Base-by-base conservation (phyloP, 2,113 vertebrate species). In the Eolophus roseicapilla region DNA sequence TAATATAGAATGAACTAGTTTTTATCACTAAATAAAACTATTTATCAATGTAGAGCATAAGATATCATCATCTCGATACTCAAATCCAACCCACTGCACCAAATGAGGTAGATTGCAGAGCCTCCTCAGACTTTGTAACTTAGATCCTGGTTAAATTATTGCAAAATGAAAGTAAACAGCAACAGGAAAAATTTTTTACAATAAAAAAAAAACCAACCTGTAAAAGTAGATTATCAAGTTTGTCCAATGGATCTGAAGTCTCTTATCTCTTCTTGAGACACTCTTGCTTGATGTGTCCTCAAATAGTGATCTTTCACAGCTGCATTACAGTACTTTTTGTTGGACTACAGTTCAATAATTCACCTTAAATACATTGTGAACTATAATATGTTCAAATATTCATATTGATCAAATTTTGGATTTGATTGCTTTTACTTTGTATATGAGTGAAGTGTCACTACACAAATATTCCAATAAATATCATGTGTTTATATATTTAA, bases 11-110 rank as follows among this genome's bases (percentile, higher is more conserved):
- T 27, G 35, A 68, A 75, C 3, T 20, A 43, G 7, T 41, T 90
- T 89, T 87, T 92, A 53, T 88, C 90, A 67, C 71, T 50, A 67
- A 95, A 95, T 92, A 52, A 88, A 95, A 24, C 17, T 73, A 37
- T 64, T 73, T 92, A 37, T 63, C 31, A n/a, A 17, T 24, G 9
- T 70, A 27, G 10, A 49, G 3, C 11, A 49, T 14, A 86, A 76
- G 17, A 77, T 7, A 10, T 53, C 3, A 28, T 44, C 28, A 17
- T n/a, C 52, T 37, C 6, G 10, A 43, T 82, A n/a, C 13, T 79
- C 41, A 85, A 20, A 52, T 82, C 18, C 18, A 67, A 35, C 12
- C 9, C 8, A 27, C 24, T 39, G 21, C 20, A 59, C 27, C 17
- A 41, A 23, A 31, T 53, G 19, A 86, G 46, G 37, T 3, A 71